Evolutionary conservation across 2,797 vertebrate species (phyloP).

Genomic region (Neosilurus hyrtlii): DNA sequence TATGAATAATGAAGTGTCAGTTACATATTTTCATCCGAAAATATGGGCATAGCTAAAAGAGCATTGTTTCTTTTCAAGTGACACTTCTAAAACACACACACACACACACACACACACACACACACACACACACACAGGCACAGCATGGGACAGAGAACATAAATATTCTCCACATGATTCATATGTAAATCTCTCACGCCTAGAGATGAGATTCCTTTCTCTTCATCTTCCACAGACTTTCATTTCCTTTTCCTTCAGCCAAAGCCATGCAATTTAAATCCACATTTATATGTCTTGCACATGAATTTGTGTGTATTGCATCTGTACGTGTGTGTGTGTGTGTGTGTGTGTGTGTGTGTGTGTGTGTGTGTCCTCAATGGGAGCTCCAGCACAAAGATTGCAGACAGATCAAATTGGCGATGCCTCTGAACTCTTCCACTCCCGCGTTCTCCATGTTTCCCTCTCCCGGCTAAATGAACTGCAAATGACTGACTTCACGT

Average conservation of each 20-base stretch:
- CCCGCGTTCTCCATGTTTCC: conserved; percentile 47
- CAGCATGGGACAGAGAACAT: conserved; percentile 19
- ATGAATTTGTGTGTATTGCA: conserved; percentile 43
- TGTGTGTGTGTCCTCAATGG: neutral
- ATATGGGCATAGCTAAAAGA: conserved; percentile 44
- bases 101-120: conserved; percentile 39
- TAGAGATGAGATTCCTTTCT: conserved; percentile 51
- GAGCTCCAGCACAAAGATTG: conserved; percentile 3
- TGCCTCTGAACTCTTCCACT: conserved; percentile 32
- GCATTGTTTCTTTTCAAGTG: conserved; percentile 7
- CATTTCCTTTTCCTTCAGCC: neutral
- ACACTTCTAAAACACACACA: conserved; percentile 37
- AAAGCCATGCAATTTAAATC: neutral
- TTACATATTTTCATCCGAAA: conserved; percentile 70
- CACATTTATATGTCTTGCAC: conserved; percentile 6
- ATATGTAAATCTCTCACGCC: conserved; percentile 34
- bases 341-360: neutral
- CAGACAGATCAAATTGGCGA: conserved; percentile 19
- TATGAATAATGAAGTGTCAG: conserved; percentile 75
- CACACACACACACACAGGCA: conserved; percentile 22
- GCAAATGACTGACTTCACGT: conserved; percentile 63
- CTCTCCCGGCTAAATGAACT: conserved; percentile 61
- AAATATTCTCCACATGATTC: conserved; percentile 25
- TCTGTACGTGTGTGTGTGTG: conserved; percentile 27
- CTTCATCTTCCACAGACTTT: conserved; percentile 5